Evolutionary conservation across 2,113 vertebrate genomes (phyloP), one percentile per base, ranked within the genome.

Genomic region (Misgurnus anguillicaudatus): DNA sequence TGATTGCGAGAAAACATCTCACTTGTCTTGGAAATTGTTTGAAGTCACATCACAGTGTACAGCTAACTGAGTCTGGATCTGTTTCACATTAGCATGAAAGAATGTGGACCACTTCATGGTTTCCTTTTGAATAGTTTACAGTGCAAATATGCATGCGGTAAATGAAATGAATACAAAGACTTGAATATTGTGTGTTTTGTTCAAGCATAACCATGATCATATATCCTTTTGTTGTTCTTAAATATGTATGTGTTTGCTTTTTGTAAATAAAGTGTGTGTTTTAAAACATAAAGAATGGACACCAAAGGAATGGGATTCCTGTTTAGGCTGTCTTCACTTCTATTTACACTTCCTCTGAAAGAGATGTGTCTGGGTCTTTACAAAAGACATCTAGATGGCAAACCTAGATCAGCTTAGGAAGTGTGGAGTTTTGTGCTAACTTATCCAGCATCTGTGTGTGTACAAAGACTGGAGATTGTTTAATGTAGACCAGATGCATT

Each of bases 401-500:
- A 31, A 2, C 24, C 24, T 31, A 1, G 24, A 65, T 71, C 14
- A 45, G 8, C 21, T 58, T 39, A 71, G 39, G 61, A 38, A 64
- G 36, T 6, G 39, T 41, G 31, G 16, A 72, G 66, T 72, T 51
- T 16, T 42, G 39, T 60, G 39, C 71, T 70, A 63, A 53, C 58
- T 13, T 48, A 38, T 57, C 16, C 61, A 75, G 24, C 31, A 41
- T 71, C 21, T 55, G 36, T 4, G 31, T 76, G 19, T 66, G 48
- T 70, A 16, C 69, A 36, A 62, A 57, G 16, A 38, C 77, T 79
- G 75, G 61, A 47, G 67, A 36, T 84, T 77, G 63, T 81, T 38
- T 83, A 87, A 87, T 80, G 55, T 55, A 82, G 53, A 80, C 80
- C 82, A 87, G 84, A 84, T 84, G 80, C 67, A 53, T 79, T 21